A percentile compares a stretch with the other conserved stretches of the same genome.
These are phyloP conservation scores for Spheniscus humboldti DNA, from an alignment of 2,797 vertebrate species.

Conservation along the genomic window DNA sequence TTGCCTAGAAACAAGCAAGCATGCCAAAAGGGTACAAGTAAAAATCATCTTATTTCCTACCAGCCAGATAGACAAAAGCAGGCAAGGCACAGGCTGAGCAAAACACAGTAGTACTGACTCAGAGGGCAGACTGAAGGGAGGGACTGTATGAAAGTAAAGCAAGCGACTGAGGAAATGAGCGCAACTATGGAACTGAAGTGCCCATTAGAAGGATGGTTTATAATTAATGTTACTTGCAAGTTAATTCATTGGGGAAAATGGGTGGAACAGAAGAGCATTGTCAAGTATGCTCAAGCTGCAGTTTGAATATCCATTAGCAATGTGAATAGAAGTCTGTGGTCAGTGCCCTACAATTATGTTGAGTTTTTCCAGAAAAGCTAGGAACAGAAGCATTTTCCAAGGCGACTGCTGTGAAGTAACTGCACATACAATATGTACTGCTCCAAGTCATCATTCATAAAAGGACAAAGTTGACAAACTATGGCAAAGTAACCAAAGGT, in stretches of 20 bases:
- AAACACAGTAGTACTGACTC: not conserved
- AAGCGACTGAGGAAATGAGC: not conserved
- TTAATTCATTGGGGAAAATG: conserved; percentile 12
- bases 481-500: too few relatives aligned
- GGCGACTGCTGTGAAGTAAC: not conserved
- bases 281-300: not conserved
- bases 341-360: not conserved
- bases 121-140: not conserved
- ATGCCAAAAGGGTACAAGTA: not conserved
- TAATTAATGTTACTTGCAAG: conserved; percentile 32
- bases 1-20: not conserved
- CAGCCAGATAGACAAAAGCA: not conserved
- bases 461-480: too few relatives aligned
- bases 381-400: not conserved
- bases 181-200: not conserved
- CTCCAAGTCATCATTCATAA: too few relatives aligned
- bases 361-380: conserved; percentile 28
- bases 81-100: not conserved
- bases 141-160: not conserved
- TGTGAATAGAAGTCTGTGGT: conserved; percentile 31
- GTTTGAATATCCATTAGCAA: conserved; percentile 25
- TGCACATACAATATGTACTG: too few relatives aligned
- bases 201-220: not conserved
- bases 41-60: not conserved
- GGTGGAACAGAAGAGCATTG: conserved; percentile 7